These are phyloP conservation scores for Tetranychus truncatus DNA, from an alignment of 2,888 invertebrate species.

Conservation along the genomic window DNA sequence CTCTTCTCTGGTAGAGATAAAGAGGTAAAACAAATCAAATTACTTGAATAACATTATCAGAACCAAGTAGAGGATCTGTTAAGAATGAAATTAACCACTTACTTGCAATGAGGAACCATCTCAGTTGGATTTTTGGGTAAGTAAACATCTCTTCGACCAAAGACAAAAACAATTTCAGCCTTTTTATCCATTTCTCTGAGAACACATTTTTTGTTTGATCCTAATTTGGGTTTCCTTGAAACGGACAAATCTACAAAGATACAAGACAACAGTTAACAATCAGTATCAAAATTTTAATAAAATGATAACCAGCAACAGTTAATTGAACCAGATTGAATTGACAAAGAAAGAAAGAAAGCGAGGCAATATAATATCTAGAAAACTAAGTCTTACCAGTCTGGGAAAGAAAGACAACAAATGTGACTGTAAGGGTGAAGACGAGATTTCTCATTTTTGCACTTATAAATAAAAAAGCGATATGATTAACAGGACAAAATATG, in stretches of 20 bases:
- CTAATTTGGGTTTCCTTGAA: neutral
- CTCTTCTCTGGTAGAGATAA: constrained; percentile 18
- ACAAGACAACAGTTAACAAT: neutral
- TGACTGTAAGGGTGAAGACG: neutral
- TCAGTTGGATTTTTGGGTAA: constrained; percentile 18
- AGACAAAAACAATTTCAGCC: constrained; percentile 18
- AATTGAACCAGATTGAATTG: neutral
- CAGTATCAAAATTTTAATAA: no score
- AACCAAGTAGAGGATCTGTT: neutral
- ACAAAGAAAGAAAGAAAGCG: neutral
- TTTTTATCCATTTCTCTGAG: constrained; percentile 17
- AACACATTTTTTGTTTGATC: constrained; percentile 18
- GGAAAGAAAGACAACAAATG: neutral
- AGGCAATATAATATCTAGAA: neutral
- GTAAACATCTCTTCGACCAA: constrained; percentile 20
- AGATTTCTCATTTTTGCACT: neutral
- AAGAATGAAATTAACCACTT: constrained; percentile 5
- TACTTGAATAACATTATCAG: neutral
- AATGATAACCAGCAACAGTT: no score
- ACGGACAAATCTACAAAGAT: neutral
- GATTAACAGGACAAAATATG: neutral
- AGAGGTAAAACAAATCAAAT: neutral
- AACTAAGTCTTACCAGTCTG: neutral
- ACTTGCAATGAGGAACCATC: constrained; percentile 22
- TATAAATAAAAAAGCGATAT: no score